These are phyloP conservation scores for Tamandua tetradactyla DNA, from an alignment of 2,797 vertebrate species.

Conservation along the genomic window DNA sequence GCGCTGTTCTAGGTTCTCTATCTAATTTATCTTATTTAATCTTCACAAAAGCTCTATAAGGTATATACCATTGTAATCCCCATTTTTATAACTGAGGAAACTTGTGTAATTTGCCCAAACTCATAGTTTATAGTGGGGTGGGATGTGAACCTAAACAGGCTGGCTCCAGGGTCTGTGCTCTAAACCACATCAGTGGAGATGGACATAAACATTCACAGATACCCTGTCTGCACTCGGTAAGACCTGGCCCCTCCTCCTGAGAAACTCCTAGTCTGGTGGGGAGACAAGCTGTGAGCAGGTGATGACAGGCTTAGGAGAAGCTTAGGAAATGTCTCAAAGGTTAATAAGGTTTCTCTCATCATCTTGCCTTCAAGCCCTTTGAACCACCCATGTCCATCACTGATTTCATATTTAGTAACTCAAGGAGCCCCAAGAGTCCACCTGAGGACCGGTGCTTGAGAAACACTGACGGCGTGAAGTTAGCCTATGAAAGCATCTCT, in stretches of 20 bases:
- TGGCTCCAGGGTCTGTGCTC: background rate
- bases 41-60: background rate
- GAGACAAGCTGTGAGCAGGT: background rate
- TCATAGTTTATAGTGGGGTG: background rate
- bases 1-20: background rate
- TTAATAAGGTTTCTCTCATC: background rate
- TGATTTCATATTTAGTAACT: conserved; percentile 33
- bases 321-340: conserved; percentile 6
- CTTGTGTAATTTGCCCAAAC: background rate
- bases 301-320: no score
- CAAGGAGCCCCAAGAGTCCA: background rate
- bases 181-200: background rate
- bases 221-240: background rate
- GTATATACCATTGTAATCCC: background rate
- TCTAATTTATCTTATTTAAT: background rate
- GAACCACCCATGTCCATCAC: background rate
- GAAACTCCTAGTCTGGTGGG: background rate
- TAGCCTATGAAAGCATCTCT: background rate
- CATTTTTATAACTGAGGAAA: background rate
- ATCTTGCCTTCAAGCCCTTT: background rate
- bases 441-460: background rate
- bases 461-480: conserved; percentile 8
- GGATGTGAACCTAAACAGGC: background rate
- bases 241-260: conserved; percentile 3
- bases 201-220: background rate